Percentiles rank a stretch among this genome's conserved stretches.
Evolutionary conservation across 2,113 vertebrate genomes (phyloP).

Genomic region (Ailuropoda melanoleuca): DNA sequence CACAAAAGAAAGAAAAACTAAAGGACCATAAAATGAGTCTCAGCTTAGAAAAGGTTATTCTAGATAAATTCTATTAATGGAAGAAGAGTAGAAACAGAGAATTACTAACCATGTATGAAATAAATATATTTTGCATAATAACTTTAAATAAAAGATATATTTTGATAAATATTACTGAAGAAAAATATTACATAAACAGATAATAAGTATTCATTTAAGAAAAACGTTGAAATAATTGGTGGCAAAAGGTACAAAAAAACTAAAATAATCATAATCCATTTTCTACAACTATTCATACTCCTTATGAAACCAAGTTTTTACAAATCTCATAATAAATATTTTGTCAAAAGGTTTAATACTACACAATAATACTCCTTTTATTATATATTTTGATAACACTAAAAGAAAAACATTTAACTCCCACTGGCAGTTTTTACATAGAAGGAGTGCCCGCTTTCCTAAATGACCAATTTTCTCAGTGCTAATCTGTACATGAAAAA

Average conservation of each 20-base stretch:
- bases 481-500: constrained; percentile 31
- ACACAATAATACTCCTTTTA: background rate
- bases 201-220: background rate
- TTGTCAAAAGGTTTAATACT: background rate
- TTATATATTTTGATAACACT: background rate
- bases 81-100: background rate
- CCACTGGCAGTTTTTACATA: background rate
- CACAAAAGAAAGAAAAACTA: background rate
- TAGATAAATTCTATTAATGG: background rate
- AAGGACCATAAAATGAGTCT: background rate
- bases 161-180: background rate
- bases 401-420: background rate
- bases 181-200: background rate
- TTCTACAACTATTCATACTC: background rate
- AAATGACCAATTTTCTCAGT: constrained; percentile 20
- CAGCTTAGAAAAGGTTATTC: background rate
- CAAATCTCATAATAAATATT: background rate
- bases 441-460: background rate
- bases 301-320: background rate
- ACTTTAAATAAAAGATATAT: background rate
- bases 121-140: background rate
- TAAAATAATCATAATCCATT: constrained; percentile 22
- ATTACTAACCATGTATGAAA: background rate
- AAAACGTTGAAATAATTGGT: background rate
- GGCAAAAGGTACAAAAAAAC: background rate